phyloP scores from a whole-genome alignment of 53 echinoderm and acorn worm species.

The Arbacia lixula region DNA sequence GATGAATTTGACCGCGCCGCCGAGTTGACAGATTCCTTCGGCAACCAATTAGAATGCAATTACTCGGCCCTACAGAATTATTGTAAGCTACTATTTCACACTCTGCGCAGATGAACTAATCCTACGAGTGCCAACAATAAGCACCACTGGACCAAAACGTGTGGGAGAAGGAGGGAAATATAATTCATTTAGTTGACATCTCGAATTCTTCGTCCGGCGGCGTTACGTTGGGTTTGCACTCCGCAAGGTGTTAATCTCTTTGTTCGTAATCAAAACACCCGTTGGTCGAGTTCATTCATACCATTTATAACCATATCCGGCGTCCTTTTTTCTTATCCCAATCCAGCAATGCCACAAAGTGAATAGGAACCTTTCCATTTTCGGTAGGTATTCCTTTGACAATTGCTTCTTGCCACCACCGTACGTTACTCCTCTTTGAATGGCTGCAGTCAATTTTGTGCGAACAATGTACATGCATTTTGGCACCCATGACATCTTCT shows the following conservation, averaged over 20 bases:
- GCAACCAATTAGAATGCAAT: slow-evolving; percentile 43
- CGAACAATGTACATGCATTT: slow-evolving; percentile 11
- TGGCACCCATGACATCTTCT: neutral
- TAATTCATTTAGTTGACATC: slow-evolving; percentile 34
- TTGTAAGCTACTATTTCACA: slow-evolving; percentile 4
- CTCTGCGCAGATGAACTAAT: slow-evolving; percentile 20
- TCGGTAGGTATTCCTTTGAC: slow-evolving; percentile 33
- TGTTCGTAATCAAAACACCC: slow-evolving; percentile 51
- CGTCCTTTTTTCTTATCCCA: slow-evolving; percentile 5
- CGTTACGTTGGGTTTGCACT: slow-evolving; percentile 22
- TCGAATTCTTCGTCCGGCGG: slow-evolving; percentile 45
- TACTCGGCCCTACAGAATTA: slow-evolving; percentile 2
- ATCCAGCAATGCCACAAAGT: slow-evolving; percentile 36
- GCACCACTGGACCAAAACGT: slow-evolving; percentile 2
- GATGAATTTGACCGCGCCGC: slow-evolving; percentile 1
- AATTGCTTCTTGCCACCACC: slow-evolving; percentile 10
- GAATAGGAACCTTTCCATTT: slow-evolving; percentile 24
- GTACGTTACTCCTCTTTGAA: slow-evolving; percentile 13
- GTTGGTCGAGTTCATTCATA: slow-evolving; percentile 18
- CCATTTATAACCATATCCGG: slow-evolving; percentile 46
- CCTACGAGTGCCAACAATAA: slow-evolving; percentile 1
- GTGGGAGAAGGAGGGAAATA: slow-evolving; percentile 15
- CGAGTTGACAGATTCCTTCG: slow-evolving; percentile 11
- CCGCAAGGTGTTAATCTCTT: slow-evolving; percentile 56
- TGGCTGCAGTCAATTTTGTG: slow-evolving; percentile 47